phyloP scores from a whole-genome alignment of 1,140 invertebrate species.

The Macrotrachela quadricornifera region DNA sequence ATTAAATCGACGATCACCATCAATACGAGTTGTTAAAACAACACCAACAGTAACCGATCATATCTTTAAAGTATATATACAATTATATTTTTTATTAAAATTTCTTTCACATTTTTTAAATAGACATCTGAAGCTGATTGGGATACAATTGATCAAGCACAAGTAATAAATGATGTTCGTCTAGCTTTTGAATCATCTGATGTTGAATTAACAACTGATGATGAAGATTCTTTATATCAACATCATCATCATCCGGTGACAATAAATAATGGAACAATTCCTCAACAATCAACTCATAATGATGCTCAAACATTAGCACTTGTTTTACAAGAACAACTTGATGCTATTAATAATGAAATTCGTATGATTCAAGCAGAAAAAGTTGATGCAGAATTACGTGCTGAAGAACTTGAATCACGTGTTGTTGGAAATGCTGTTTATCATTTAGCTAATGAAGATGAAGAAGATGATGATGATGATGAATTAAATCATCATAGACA shows the following conservation, averaged over 20 bases:
- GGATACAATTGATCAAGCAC: too few species aligned
- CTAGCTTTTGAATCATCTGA: too few species aligned
- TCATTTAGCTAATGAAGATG: background rate
- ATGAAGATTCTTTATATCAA: background rate
- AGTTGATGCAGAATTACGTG: slow-evolving; percentile 70
- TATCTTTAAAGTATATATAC: too few species aligned
- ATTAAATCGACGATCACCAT: too few species aligned
- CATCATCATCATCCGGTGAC: background rate
- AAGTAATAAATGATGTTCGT: too few species aligned
- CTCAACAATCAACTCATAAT: slow-evolving; percentile 27
- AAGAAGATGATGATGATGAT: too few species aligned
- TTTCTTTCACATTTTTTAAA: too few species aligned
- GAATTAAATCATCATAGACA: background rate
- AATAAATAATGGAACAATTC: background rate
- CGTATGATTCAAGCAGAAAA: slow-evolving; percentile 94
- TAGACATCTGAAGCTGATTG: too few species aligned
- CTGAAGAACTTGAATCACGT: slow-evolving; percentile 84
- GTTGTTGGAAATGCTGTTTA: slow-evolving; percentile 43
- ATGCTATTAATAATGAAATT: slow-evolving; percentile 99
- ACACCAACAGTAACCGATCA: too few species aligned
- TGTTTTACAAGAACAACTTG: slow-evolving; percentile 94
- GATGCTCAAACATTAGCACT: slow-evolving; percentile 89
- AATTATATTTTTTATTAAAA: too few species aligned
- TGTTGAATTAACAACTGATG: too few species aligned
- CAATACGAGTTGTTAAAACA: too few species aligned